Evolutionary conservation across 1,140 invertebrate genomes (phyloP), one percentile per base, ranked within the genome.

Genomic region (Drosophila sproati): DNA sequence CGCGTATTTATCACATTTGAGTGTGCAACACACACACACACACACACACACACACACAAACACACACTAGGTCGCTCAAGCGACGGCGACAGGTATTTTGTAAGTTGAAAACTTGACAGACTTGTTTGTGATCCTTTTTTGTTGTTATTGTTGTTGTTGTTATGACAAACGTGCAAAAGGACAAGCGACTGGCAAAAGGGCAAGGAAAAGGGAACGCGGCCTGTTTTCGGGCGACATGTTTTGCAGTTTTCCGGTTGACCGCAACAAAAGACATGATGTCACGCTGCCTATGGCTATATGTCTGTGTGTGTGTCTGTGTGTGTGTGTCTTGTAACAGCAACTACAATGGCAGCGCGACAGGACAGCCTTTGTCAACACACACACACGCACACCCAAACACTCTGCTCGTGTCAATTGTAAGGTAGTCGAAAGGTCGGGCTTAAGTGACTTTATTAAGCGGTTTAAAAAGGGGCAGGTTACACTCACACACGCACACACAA

Each of bases 231-330:
- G 80, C 81, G 89, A 89, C 85, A 87, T 91, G 89, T 91, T 91
- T 87, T 86, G 80, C 82, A 82, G 86, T 91, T 91, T 91, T 91
- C 90, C 86, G 90, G 90, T 91, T 91, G 90, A 91, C 90, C 90
- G 90, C 90, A 91, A 91, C 90, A 91, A 91, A 91, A 91, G 90
- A 91, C 90, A 91, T 85, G 77, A 82, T 91, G 90, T 90, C 90
- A 91, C 89, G 78, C 77, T 77, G 86, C 66, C 75, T 50, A 32
- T 50, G 57, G 37, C 32, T 5, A 37, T 12, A 50, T 41, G 43
- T 37, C 34, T 32, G 32, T 68, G 34, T 28, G 39, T 54, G 55
- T 57, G 52, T 37, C 56, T 61, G 48, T 55, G 50, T 31, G 50
- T 39, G 63, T 64, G 35, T 59, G 66, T 85, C 81, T 82, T 87